Percentiles rank a stretch among this genome's conserved stretches.
Conservation (phyloP, 2,888 invertebrate genomes). For the Campoplex capitator region DNA sequence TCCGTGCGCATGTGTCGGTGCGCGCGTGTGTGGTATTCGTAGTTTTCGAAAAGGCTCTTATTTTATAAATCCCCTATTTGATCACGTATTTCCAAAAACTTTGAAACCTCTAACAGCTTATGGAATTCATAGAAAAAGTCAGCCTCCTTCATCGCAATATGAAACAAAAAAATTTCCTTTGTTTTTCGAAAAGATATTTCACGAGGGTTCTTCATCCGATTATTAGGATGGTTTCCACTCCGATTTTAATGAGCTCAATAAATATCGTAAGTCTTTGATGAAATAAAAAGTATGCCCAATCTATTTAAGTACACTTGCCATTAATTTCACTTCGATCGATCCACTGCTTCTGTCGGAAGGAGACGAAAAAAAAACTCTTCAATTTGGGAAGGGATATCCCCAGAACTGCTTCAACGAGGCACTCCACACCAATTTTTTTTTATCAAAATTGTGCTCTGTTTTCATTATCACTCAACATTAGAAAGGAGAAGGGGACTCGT, state of each 20-base stretch:
- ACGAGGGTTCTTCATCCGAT: not conserved
- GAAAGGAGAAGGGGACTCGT: not conserved
- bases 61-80: too few species aligned
- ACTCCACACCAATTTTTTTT: not conserved
- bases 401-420: not conserved
- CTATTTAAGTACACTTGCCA: not conserved
- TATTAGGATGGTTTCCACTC: not conserved
- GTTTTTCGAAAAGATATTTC: not conserved
- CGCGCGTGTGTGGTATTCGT: too few species aligned
- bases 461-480: not conserved
- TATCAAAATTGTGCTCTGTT: not conserved
- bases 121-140: too few species aligned
- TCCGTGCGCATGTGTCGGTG: too few species aligned
- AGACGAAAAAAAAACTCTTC: not conserved
- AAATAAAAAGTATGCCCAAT: not conserved
- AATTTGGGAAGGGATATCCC: not conserved
- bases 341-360: too few species aligned
- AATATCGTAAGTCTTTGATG: not conserved
- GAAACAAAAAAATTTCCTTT: too few species aligned
- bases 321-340: too few species aligned
- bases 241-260: not conserved
- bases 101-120: too few species aligned
- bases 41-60: too few species aligned
- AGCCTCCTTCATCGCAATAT: too few species aligned
- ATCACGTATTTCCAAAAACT: too few species aligned